Conservation (phyloP, 2,113 vertebrate genomes). For the Hemiscyllium ocellatum region DNA sequence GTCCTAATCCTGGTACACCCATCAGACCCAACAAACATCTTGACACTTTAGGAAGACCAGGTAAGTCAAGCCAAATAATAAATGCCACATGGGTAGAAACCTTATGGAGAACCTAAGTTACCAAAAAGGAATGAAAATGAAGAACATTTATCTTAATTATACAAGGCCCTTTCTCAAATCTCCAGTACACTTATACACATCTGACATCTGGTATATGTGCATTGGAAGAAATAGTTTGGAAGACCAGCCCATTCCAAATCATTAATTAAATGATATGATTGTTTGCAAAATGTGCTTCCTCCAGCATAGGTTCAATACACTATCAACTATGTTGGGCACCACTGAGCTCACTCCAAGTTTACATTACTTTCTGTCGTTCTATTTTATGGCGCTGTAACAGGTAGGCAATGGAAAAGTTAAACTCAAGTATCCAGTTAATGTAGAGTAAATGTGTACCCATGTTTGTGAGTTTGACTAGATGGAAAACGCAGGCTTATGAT, state of each 20-base stretch:
- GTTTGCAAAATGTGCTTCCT: background rate
- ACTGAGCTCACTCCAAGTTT: background rate
- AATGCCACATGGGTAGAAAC: background rate
- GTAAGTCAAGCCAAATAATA: background rate
- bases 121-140: background rate
- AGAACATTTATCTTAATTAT: background rate
- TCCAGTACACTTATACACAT: background rate
- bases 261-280: background rate
- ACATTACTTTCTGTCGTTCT: background rate
- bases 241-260: background rate
- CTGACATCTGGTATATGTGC: background rate
- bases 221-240: background rate
- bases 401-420: background rate
- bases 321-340: background rate
- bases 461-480: background rate
- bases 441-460: background rate
- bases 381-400: background rate
- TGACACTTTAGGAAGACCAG: background rate
- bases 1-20: background rate
- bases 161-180: background rate
- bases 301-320: background rate
- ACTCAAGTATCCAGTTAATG: too few species aligned
- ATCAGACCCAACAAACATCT: background rate
- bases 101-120: background rate
- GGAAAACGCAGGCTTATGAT: background rate